Percentiles rank a stretch among this genome's conserved stretches.
Conservation (phyloP, 2,797 vertebrate species). For the Lepilemur ruficaudatus region DNA sequence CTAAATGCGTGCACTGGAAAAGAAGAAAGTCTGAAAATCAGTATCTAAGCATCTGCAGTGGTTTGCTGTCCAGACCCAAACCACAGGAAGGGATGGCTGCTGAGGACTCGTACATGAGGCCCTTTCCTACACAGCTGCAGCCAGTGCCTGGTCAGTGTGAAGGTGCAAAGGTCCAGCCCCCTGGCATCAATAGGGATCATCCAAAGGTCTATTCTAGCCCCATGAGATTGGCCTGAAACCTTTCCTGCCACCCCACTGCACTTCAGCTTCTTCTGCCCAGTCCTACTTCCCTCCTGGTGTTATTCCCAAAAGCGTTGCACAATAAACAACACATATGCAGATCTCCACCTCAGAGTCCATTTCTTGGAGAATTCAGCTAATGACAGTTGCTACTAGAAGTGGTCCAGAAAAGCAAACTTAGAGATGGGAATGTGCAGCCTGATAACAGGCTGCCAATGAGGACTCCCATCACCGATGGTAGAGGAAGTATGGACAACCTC, state of each 20-base stretch:
- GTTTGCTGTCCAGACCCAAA: background rate
- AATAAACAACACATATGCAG: background rate
- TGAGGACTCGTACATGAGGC: background rate
- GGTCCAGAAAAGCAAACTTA: background rate
- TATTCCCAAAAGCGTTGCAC: background rate
- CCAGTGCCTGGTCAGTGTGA: background rate
- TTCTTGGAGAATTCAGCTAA: background rate
- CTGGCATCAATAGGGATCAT: background rate
- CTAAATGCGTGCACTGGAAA: background rate
- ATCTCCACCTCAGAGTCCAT: background rate
- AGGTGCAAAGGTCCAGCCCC: background rate
- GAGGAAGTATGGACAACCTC: background rate
- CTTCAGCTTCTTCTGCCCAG: background rate
- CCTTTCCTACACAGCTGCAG: background rate
- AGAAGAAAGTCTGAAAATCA: background rate
- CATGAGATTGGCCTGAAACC: background rate
- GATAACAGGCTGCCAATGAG: background rate
- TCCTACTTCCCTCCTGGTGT: background rate
- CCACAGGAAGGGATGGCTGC: fast-evolving
- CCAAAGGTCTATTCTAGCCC: background rate
- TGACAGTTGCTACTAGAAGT: background rate
- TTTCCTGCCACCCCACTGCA: background rate
- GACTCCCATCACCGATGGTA: too few species aligned
- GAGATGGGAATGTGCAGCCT: background rate
- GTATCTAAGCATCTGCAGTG: background rate